These are phyloP conservation scores for Candoia aspera DNA, from an alignment of 2,113 vertebrate genomes.

Conservation along the genomic window DNA sequence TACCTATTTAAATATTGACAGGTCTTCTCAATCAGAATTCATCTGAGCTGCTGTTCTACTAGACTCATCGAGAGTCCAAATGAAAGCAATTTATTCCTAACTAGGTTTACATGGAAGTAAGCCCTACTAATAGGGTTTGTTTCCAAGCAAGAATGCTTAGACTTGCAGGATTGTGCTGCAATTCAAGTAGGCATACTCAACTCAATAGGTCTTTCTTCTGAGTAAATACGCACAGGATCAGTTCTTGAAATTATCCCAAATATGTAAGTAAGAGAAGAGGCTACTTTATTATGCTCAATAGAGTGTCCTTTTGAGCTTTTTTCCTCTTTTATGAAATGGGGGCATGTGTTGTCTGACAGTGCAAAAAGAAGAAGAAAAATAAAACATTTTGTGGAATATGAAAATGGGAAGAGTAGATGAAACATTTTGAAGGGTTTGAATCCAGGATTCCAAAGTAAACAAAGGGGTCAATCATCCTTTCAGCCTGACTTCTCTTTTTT, in stretches of 20 bases:
- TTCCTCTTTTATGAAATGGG: constrained; percentile 41
- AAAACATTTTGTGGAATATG: constrained; percentile 54
- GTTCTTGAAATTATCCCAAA: constrained; percentile 3
- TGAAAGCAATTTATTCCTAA: neutral
- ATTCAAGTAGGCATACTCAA: too few relatives aligned
- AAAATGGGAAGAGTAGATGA: constrained; percentile 69
- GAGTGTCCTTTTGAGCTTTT: constrained; percentile 48
- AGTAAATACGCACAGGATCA: constrained; percentile 3
- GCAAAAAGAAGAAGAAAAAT: constrained; percentile 57
- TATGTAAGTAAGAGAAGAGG: constrained; percentile 2
- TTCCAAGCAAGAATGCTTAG: neutral
- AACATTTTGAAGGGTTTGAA: constrained; percentile 70
- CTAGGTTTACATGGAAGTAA: neutral
- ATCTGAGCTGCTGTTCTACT: constrained; percentile 13
- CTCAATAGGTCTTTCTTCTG: neutral
- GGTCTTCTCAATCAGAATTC: neutral
- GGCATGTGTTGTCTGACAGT: constrained; percentile 52
- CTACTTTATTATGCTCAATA: constrained; percentile 8
- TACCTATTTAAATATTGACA: accelerated
- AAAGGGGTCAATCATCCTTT: constrained; percentile 71
- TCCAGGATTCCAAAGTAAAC: constrained; percentile 71
- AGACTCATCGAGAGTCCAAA: neutral
- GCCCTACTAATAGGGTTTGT: neutral
- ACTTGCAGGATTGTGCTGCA: neutral
- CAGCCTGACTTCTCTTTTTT: constrained; percentile 61